A percentile compares a stretch with the other conserved stretches of the same genome.
phyloP scores from a whole-genome alignment of 1,140 invertebrate genomes.

The Cepaea nemoralis region DNA sequence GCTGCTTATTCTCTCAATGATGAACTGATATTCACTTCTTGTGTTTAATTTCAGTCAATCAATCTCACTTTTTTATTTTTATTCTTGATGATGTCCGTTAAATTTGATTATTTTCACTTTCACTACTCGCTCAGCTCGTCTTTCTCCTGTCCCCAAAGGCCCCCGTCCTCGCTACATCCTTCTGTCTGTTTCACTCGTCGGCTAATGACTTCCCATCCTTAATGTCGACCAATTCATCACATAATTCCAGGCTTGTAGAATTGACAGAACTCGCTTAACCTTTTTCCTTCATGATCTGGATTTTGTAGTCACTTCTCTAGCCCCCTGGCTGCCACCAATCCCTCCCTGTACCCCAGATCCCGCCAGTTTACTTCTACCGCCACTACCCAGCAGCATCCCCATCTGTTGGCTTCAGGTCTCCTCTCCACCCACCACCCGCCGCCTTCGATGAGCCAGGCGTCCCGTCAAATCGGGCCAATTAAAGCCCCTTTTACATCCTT shows the following conservation, averaged over 20 bases:
- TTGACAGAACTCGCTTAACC: neutral
- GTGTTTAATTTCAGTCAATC: no score
- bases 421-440: neutral
- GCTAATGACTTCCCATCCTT: neutral
- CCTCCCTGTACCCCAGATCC: neutral
- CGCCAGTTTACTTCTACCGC: neutral
- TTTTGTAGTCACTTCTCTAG: neutral
- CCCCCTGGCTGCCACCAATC: neutral
- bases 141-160: neutral
- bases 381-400: neutral
- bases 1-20: no score
- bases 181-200: neutral
- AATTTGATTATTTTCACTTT: no score
- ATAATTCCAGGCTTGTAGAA: neutral
- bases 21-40: no score
- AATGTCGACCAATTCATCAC: neutral
- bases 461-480: constrained; percentile 21
- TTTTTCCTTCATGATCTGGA: neutral
- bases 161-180: neutral
- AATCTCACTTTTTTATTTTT: no score
- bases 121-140: neutral
- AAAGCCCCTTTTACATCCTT: neutral
- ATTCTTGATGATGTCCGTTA: no score
- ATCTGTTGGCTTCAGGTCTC: neutral
- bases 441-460: neutral